Percentiles rank a stretch among this genome's conserved stretches.
phyloP scores from a whole-genome alignment of 2,797 vertebrate species.

The Myotis myotis region DNA sequence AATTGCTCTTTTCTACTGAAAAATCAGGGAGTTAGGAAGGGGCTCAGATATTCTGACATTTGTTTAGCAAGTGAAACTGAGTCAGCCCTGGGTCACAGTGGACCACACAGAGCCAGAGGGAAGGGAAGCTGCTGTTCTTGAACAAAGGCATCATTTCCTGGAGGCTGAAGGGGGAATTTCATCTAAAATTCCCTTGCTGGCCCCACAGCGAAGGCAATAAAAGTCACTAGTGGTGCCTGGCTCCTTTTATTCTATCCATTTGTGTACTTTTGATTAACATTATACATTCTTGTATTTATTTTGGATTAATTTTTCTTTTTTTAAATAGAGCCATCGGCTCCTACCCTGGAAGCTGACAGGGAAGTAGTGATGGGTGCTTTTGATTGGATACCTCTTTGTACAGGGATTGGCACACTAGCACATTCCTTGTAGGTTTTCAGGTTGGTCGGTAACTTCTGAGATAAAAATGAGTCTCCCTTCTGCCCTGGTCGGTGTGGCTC shows the following conservation, averaged over 20 bases:
- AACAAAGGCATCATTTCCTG: conserved; percentile 41
- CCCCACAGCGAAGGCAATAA: background rate
- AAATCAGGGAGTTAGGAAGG: background rate
- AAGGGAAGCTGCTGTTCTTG: background rate
- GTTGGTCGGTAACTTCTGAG: background rate
- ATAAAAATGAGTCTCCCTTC: background rate
- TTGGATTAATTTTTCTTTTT: background rate
- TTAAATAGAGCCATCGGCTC: background rate
- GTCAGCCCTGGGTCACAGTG: background rate
- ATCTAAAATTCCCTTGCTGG: conserved; percentile 30
- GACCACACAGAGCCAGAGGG: background rate
- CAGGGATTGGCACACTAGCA: background rate
- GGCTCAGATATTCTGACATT: background rate
- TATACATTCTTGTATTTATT: conserved; percentile 57
- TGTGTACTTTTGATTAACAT: conserved; percentile 64
- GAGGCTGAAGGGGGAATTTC: conserved; percentile 50
- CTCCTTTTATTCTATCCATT: conserved; percentile 35
- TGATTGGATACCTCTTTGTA: background rate
- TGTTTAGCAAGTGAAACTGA: background rate
- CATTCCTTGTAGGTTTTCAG: background rate
- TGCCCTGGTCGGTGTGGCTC: background rate
- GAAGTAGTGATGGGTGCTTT: background rate
- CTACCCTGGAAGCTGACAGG: background rate
- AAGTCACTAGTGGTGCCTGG: conserved; percentile 9
- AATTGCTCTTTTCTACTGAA: conserved; percentile 25